phyloP scores from a whole-genome alignment of 2,113 vertebrate genomes.

The Clarias macrocephalus region DNA sequence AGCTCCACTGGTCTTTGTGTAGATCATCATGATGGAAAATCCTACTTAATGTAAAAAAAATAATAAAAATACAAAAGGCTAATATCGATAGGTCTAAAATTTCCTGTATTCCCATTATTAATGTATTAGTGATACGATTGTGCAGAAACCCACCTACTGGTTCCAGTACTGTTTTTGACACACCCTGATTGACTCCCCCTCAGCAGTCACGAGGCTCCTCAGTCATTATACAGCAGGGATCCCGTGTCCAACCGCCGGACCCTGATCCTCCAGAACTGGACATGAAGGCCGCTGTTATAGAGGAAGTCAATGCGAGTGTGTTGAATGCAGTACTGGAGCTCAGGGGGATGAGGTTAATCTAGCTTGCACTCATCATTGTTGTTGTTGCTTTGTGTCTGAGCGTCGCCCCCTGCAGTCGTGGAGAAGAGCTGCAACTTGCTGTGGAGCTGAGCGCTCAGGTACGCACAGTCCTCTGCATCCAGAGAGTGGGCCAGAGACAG shows the following conservation, averaged over 20 bases:
- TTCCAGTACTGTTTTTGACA: neutral
- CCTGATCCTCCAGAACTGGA: too few species aligned
- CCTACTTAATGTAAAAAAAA: neutral
- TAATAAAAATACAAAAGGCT: neutral
- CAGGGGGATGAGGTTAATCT: slow-evolving; percentile 55
- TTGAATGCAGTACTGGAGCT: neutral
- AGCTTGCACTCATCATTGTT: slow-evolving; percentile 53
- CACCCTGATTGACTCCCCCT: neutral
- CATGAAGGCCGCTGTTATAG: neutral
- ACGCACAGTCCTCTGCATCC: slow-evolving; percentile 82
- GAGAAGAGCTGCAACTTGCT: slow-evolving; percentile 78
- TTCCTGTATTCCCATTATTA: neutral
- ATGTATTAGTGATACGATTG: neutral
- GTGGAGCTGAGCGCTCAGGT: slow-evolving; percentile 77
- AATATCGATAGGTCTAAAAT: neutral
- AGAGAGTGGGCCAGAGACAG: slow-evolving; percentile 80
- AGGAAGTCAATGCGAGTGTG: neutral
- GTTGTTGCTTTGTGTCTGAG: slow-evolving; percentile 14
- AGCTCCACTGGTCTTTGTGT: neutral
- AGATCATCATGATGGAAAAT: too few species aligned
- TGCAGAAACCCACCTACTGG: neutral
- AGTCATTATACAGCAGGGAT: too few species aligned
- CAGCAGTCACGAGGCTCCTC: neutral
- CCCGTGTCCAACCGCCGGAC: too few species aligned
- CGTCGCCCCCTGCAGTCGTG: slow-evolving; percentile 53